Evolutionary conservation across 2,888 invertebrate genomes (phyloP).

Genomic region (Orgyia antiqua): DNA sequence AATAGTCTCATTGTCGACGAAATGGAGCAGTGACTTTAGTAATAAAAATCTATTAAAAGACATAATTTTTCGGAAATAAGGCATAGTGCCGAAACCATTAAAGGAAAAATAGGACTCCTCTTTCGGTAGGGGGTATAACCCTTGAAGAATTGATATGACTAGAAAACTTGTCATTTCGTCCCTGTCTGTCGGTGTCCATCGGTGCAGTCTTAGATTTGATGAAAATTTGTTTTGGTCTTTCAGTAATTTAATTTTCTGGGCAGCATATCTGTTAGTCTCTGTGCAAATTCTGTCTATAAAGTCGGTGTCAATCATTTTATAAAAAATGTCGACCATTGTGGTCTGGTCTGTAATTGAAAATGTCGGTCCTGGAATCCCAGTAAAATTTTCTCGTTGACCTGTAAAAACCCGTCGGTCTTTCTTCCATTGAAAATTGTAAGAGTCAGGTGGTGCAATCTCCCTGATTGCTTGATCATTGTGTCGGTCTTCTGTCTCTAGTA

Average conservation of each 20-base stretch:
- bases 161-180: no score
- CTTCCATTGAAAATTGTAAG: conserved; percentile 5
- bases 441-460: conserved; percentile 5
- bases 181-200: conserved; percentile 14
- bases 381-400: conserved; percentile 7
- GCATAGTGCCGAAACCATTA: conserved; percentile 23
- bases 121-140: conserved; percentile 17
- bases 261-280: conserved; percentile 13
- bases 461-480: conserved; percentile 8
- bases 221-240: conserved; percentile 6
- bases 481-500: conserved; percentile 3
- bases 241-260: conserved; percentile 8
- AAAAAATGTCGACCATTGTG: conserved; percentile 1
- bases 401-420: conserved; percentile 5
- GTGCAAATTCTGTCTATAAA: conserved; percentile 5
- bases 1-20: conserved; percentile 15
- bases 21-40: conserved; percentile 19
- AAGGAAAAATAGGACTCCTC: conserved; percentile 20
- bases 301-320: conserved; percentile 6
- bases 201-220: conserved; percentile 1
- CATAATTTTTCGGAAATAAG: conserved; percentile 19
- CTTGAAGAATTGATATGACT: conserved; percentile 18
- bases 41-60: conserved; percentile 20
- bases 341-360: conserved; percentile 5
- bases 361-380: conserved; percentile 6